These are phyloP conservation scores for Aporophyla nigra DNA, from an alignment of 2,888 invertebrate species.

Conservation along the genomic window DNA sequence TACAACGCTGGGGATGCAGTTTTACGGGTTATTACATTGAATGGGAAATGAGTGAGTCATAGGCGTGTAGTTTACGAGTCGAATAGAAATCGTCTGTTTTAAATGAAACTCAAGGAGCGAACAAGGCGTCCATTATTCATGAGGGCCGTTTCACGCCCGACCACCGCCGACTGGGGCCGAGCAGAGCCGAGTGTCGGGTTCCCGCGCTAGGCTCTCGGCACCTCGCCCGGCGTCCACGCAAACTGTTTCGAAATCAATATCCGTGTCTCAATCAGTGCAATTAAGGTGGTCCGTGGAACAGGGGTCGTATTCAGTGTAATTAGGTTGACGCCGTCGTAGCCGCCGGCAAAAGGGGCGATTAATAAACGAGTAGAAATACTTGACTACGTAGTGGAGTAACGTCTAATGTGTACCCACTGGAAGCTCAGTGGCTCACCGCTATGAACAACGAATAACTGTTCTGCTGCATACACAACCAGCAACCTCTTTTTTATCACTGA, in stretches of 20 bases:
- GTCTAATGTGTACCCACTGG: constrained; percentile 69
- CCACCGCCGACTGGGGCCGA: constrained; percentile 71
- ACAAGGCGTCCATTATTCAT: constrained; percentile 89
- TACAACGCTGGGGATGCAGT: constrained; percentile 84
- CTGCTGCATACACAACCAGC: constrained; percentile 25
- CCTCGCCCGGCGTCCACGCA: constrained; percentile 72
- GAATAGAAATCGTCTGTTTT: constrained; percentile 90
- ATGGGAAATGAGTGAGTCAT: constrained; percentile 90
- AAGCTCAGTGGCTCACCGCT: constrained; percentile 22
- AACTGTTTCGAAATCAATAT: constrained; percentile 89
- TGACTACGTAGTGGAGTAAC: constrained; percentile 67
- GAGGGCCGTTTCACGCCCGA: constrained; percentile 85
- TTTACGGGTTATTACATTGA: constrained; percentile 89
- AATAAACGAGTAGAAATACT: constrained; percentile 77
- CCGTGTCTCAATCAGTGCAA: constrained; percentile 90
- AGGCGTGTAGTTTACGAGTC: constrained; percentile 87
- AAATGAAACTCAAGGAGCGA: constrained; percentile 89
- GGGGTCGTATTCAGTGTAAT: constrained; percentile 85
- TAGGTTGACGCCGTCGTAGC: constrained; percentile 85
- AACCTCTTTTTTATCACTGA: too few species aligned
- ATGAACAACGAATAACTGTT: constrained; percentile 5
- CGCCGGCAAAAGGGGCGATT: constrained; percentile 77
- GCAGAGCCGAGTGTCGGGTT: constrained; percentile 57
- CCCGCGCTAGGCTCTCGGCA: constrained; percentile 29
- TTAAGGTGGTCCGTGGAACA: constrained; percentile 83